Evolutionary conservation across 2,888 invertebrate genomes (phyloP), one percentile per base, ranked within the genome.

Genomic region (Aphidius colemani): DNA sequence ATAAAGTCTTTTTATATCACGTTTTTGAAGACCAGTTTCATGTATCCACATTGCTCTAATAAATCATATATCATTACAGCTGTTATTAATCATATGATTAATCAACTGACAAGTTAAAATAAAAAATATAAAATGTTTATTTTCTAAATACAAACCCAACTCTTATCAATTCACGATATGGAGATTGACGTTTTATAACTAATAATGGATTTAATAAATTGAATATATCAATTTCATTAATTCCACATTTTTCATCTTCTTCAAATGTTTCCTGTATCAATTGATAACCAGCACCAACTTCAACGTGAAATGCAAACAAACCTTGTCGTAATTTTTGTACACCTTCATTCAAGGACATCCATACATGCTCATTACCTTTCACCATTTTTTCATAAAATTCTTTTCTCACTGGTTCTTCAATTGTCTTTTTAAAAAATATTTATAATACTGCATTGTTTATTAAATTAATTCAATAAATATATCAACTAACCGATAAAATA

Each of bases 171-270:
- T 83, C 83, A 41, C 76, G 68, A 59, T 82, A 83, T 1, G 83
- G 81, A 3, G 82, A 83, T n/a, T 73, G 73, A 59, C 72, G 72
- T 45, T 74, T 72, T 3, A 81, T 72, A 1, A 75, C 72, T 9
- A 83, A 64, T 7, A 80, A 71, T 2, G 83, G 78, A 48, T 74
- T 70, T 7, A 78, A 67, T 6, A 79, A 63, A 10, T 79, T 75
- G n/a, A 83, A 70, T n/a, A 77, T 73, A 62, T 82, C 76, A 39
- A 91, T 89, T 75, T 90, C 90, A 63, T 87, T 86, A 30, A 91
- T 79, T 0, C 88, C 88, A 74, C 91, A 91, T 76, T 91, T 91
- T 78, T 91, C 88, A 10, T 86, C 86, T 76, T 91, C 91, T 13
- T 84, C 82, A 74, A 88, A 91, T 61, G 86, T 88, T 76, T 89